Evolutionary conservation across 1,140 invertebrate species (phyloP).

Genomic region (Pseudomyrmex flavicornis): DNA sequence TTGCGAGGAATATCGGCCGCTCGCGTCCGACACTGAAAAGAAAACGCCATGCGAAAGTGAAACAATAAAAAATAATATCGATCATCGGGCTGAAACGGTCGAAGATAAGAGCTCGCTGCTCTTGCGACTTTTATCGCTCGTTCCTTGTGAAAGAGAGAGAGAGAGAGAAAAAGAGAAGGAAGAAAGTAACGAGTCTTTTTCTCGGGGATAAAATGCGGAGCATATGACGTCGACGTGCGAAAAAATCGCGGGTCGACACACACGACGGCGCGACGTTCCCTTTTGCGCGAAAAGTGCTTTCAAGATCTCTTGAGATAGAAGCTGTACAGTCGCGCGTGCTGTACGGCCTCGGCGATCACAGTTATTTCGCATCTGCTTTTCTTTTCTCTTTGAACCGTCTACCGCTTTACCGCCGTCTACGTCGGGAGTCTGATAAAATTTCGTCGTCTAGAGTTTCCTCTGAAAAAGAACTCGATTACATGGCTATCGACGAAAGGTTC

Average conservation of each 20-base stretch:
- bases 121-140: not conserved
- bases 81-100: conserved; percentile 16
- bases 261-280: not conserved
- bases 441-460: conserved; percentile 10
- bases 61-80: conserved; percentile 33
- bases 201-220: not conserved
- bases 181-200: not conserved
- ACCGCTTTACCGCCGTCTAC: not conserved
- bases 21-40: conserved; percentile 91
- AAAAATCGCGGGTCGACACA: conserved; percentile 4
- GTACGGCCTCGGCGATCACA: not conserved
- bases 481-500: conserved; percentile 70
- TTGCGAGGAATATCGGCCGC: conserved; percentile 92
- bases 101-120: not conserved
- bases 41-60: not conserved
- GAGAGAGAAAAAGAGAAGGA: not conserved
- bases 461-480: conserved; percentile 45
- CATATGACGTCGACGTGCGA: not conserved
- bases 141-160: not conserved
- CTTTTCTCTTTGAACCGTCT: not conserved
- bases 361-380: conserved; percentile 3
- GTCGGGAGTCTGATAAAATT: conserved; percentile 2
- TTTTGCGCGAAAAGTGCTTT: not conserved
- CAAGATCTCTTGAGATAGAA: conserved; percentile 11
- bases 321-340: conserved; percentile 7